Evolutionary conservation across 2,113 vertebrate genomes (phyloP).

Genomic region (Gasterosteus nipponicus): DNA sequence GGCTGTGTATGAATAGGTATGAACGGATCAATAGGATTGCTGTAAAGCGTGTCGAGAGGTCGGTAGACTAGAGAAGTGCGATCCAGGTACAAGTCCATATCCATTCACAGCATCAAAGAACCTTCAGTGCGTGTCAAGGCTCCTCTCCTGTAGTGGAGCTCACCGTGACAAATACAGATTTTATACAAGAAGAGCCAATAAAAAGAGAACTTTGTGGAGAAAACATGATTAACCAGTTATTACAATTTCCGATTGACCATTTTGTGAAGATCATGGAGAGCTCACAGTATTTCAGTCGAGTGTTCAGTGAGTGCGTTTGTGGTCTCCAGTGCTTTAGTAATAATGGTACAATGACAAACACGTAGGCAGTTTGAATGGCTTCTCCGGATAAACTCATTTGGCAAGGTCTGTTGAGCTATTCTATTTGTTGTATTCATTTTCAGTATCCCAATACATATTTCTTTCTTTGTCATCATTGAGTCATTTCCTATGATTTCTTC

Average conservation of each 20-base stretch:
- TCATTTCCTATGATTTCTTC: background rate
- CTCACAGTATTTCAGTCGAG: background rate
- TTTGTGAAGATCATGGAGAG: background rate
- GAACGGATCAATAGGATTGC: too few species aligned
- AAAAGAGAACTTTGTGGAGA: too few species aligned
- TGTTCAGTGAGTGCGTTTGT: background rate
- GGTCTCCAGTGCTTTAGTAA: background rate
- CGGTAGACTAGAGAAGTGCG: too few species aligned
- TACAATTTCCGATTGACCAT: background rate
- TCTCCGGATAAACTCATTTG: background rate
- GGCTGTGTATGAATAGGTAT: too few species aligned
- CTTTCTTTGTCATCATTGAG: background rate
- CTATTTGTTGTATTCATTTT: background rate
- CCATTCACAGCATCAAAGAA: too few species aligned
- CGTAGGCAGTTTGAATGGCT: background rate
- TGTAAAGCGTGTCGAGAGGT: too few species aligned
- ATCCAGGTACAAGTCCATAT: too few species aligned
- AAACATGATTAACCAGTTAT: too few species aligned
- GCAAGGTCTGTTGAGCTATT: background rate
- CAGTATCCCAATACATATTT: background rate
- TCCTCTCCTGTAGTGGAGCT: too few species aligned
- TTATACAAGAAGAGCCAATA: too few species aligned
- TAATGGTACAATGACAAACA: background rate
- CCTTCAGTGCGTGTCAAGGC: too few species aligned
- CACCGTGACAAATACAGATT: too few species aligned